Percentiles rank a stretch among this genome's conserved stretches.
phyloP scores from a whole-genome alignment of 2,797 vertebrate genomes.

The Enteromius afrohamiltoni region DNA sequence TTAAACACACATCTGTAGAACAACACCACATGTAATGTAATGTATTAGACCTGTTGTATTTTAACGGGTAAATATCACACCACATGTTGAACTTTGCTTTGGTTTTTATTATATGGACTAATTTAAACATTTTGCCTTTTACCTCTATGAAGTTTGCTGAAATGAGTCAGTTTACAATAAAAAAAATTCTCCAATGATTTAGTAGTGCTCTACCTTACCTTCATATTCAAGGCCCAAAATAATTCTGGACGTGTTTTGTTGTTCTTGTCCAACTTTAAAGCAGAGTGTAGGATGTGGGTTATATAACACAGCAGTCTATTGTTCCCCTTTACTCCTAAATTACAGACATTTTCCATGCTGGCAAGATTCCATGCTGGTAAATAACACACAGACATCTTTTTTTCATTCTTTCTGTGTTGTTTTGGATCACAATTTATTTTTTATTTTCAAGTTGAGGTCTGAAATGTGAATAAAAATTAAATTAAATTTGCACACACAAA shows the following conservation, averaged over 20 bases:
- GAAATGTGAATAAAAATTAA: neutral
- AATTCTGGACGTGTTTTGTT: neutral
- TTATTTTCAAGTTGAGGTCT: neutral
- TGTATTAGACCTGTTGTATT: neutral
- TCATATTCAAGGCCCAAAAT: neutral
- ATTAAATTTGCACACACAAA: neutral
- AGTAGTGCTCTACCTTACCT: neutral
- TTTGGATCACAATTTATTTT: neutral
- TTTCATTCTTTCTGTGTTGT: neutral
- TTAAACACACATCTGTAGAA: conserved; percentile 8
- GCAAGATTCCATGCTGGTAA: neutral
- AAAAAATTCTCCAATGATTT: too few species aligned
- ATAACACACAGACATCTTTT: neutral
- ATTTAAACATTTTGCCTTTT: neutral
- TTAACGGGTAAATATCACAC: neutral
- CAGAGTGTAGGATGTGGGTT: conserved; percentile 4
- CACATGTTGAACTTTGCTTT: neutral
- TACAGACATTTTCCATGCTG: conserved; percentile 14
- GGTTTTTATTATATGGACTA: neutral
- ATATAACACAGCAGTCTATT: conserved; percentile 3
- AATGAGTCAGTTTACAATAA: neutral
- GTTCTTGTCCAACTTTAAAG: conserved; percentile 6
- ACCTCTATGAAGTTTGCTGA: neutral
- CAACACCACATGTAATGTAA: neutral
- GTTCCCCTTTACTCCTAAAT: conserved; percentile 24